phyloP scores from a whole-genome alignment of 2,113 vertebrate species.

The Pseudopipra pipra region DNA sequence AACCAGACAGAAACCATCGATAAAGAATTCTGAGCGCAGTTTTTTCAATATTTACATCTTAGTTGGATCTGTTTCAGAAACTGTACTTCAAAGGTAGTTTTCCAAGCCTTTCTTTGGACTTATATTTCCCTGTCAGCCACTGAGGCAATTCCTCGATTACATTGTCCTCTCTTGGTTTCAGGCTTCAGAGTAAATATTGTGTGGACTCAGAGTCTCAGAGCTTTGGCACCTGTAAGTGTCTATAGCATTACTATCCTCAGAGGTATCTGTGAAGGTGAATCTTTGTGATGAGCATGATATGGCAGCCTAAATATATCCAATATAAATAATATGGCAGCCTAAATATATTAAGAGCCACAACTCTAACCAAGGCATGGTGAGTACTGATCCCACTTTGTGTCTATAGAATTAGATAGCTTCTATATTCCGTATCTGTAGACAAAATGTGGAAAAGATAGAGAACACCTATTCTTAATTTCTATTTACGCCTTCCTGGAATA shows the following conservation, averaged over 20 bases:
- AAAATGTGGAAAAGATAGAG: neutral
- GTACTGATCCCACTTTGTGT: neutral
- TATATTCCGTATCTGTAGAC: neutral
- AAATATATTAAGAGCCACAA: neutral
- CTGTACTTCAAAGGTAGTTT: neutral
- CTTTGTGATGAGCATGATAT: neutral
- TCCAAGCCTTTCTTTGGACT: neutral
- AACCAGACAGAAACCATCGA: neutral
- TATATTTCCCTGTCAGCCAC: neutral
- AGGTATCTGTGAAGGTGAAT: neutral
- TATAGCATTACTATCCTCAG: fast-evolving
- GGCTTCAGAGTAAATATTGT: neutral
- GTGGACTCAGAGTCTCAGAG: neutral
- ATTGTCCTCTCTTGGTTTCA: neutral
- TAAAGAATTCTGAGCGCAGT: neutral
- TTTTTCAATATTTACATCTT: neutral
- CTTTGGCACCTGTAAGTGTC: neutral
- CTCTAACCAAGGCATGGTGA: neutral
- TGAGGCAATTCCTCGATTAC: neutral
- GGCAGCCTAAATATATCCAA: neutral
- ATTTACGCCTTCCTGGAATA: neutral
- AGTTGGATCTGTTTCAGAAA: neutral
- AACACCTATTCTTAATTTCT: neutral
- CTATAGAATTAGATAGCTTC: neutral
- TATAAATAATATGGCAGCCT: neutral